These are phyloP conservation scores for Genyomyrus donnyi DNA, from an alignment of 2,113 vertebrate genomes.

Conservation along the genomic window DNA sequence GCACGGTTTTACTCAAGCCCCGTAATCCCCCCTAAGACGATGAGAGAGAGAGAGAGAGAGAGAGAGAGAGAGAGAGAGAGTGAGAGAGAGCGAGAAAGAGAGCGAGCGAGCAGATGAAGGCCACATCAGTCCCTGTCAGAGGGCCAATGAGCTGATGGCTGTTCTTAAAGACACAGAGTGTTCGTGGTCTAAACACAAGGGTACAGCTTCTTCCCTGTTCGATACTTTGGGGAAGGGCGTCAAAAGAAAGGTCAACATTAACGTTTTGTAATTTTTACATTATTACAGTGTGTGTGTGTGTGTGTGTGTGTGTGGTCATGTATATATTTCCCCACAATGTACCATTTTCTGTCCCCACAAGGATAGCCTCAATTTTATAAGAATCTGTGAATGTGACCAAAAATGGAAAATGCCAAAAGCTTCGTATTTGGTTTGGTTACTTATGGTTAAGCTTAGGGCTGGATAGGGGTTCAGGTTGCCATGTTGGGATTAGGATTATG, in stretches of 20 bases:
- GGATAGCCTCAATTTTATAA: background rate
- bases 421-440: background rate
- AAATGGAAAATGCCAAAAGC: background rate
- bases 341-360: no score
- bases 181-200: background rate
- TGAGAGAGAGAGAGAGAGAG: background rate
- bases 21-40: background rate
- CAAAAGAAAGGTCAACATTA: background rate
- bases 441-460: background rate
- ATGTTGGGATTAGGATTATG: background rate
- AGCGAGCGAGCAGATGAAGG: background rate
- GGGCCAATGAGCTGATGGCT: background rate
- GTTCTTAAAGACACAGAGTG: background rate
- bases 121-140: background rate
- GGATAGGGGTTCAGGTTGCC: background rate
- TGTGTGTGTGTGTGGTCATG: no score
- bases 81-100: background rate
- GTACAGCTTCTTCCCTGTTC: background rate
- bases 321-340: no score
- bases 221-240: background rate
- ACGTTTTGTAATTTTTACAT: background rate
- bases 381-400: background rate
- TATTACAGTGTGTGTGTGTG: background rate
- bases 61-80: no score
- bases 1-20: background rate